Base-by-base conservation (phyloP, 2,888 invertebrate species). In the Melitaea athalia region DNA sequence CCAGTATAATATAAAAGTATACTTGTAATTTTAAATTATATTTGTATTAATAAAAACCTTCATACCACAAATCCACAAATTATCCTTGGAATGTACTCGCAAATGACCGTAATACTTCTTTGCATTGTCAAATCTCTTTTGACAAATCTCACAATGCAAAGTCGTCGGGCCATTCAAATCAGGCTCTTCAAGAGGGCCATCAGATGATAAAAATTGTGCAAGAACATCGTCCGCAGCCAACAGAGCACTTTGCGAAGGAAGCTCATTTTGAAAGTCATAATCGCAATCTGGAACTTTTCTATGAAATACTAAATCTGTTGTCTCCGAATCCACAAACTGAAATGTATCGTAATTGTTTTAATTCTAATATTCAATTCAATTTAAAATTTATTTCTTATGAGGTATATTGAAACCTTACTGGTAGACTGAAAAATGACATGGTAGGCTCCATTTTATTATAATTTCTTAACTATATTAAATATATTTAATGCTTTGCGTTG, bases 91-190 rank as follows among this genome's bases (percentile, higher is more conserved):
- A 78, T 92, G 92, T 10, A 92, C 88, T 69, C 91, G 79, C 65
- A 92, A 76, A 77, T 92, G 92, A 12, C 92, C 92, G 75, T 91
- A 91, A 74, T 92, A 92, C 73, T 91, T 92, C 71, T 89, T 90
- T 12, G 91, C 90, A 71, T 91, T 92, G 68, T 91, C 91, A 78
- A 92, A 92, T 72, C 86, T 83, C 74, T 91, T 92, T 33, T 81
- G 81, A 76, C 92, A 92, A 63, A 92, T 92, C 73, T 92, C 92
- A 68, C 92, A 92, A 67, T 90, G 88, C 50, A 91, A 76, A 6
- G 85, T 89, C 1, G 92, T 87, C 0, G 91, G 92, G 0, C 91
- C 92, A 67, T 90, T 92, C 24, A 91, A 76, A 72, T 91, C 91
- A 0, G 91, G 91, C 73, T 91, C 92, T 55, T 92, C 92, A 59